A percentile compares a stretch with the other conserved stretches of the same genome.
phyloP scores from a whole-genome alignment of 2,113 vertebrate species.

The Indri indri region DNA sequence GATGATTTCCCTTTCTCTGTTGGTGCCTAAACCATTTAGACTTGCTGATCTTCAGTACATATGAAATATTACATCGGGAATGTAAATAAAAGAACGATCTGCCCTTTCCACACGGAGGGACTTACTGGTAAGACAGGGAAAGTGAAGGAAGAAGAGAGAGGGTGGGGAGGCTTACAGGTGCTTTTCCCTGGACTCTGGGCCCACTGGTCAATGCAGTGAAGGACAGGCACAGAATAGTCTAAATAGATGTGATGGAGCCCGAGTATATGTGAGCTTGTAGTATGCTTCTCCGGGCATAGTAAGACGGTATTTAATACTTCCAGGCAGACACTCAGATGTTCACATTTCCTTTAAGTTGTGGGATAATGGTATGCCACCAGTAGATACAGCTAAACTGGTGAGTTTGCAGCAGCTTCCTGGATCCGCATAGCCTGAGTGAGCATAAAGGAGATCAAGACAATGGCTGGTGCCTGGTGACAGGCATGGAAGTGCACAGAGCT shows the following conservation, averaged over 20 bases:
- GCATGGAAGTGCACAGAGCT: background rate
- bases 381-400: background rate
- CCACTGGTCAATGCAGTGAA: background rate
- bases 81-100: background rate
- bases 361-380: background rate
- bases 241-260: background rate
- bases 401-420: background rate
- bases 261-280: background rate
- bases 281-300: background rate
- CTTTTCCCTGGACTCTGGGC: background rate
- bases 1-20: background rate
- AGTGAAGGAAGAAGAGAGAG: background rate
- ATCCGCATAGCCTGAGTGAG: accelerated
- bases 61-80: background rate
- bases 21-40: background rate
- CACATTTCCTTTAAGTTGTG: background rate
- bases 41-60: background rate
- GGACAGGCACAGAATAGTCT: background rate
- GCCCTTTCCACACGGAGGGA: background rate
- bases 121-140: background rate
- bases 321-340: background rate
- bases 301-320: background rate
- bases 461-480: background rate
- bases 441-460: background rate
- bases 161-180: background rate